phyloP scores from a whole-genome alignment of 2,113 vertebrate species.

The Panthera tigris region DNA sequence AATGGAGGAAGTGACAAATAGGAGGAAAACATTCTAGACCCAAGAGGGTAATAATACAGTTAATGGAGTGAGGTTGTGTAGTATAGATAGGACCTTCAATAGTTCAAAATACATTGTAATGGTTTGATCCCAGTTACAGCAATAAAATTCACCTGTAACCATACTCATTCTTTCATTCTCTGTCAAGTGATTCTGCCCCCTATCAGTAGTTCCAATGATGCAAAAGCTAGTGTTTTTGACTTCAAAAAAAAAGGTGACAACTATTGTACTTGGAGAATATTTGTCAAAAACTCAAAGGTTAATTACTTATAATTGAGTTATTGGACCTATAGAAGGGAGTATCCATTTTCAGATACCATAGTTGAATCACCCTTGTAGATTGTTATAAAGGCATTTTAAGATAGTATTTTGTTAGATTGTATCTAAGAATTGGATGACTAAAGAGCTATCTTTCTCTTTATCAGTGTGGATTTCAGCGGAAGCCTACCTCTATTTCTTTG shows the following conservation, averaged over 20 bases:
- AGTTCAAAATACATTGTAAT: not conserved
- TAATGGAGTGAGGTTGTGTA: not conserved
- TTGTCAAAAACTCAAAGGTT: constrained; percentile 28
- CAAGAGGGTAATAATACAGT: not conserved
- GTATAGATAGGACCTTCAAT: not conserved
- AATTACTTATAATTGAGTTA: not conserved
- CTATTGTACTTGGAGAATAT: not conserved
- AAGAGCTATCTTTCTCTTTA: not conserved
- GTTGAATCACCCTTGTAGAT: not conserved
- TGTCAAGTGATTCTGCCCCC: not conserved
- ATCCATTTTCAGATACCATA: constrained; percentile 9
- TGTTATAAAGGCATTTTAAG: constrained; percentile 3
- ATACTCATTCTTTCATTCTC: not conserved
- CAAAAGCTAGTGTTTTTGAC: not conserved
- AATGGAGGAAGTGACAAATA: not conserved
- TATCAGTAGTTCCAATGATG: not conserved
- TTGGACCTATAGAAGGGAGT: not conserved
- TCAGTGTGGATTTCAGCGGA: not conserved
- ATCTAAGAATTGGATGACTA: not conserved
- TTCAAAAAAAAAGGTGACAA: not conserved
- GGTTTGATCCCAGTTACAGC: not conserved
- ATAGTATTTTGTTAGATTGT: not conserved
- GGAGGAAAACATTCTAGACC: not conserved
- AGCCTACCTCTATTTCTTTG: constrained; percentile 42
- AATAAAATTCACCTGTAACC: constrained; percentile 4